A percentile compares a stretch with the other conserved stretches of the same genome.
Evolutionary conservation across 2,888 invertebrate species (phyloP).

Genomic region (Byasa hedistus): DNA sequence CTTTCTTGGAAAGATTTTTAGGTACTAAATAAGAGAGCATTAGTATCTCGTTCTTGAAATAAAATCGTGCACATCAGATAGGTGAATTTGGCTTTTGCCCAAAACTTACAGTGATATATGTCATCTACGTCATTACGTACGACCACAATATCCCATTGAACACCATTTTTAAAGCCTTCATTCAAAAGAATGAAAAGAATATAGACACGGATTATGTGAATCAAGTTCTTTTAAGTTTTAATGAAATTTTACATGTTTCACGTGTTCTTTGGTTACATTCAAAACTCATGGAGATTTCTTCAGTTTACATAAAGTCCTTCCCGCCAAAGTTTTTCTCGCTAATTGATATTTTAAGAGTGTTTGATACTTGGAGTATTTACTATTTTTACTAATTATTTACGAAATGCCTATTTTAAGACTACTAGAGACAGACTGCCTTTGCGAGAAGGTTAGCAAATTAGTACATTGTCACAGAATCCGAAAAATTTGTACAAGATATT

Average conservation of each 20-base stretch:
- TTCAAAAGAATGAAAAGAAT: background rate
- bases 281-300: background rate
- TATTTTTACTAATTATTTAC: too few species aligned
- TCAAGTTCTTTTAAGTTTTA: background rate
- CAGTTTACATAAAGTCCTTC: too few species aligned
- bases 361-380: too few species aligned
- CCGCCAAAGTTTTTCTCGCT: too few species aligned
- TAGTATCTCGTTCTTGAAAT: slow-evolving; percentile 12
- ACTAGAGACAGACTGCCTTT: too few species aligned
- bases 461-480: background rate
- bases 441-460: background rate
- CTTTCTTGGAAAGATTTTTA: slow-evolving; percentile 5
- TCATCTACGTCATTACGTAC: background rate
- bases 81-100: slow-evolving; percentile 15
- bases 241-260: too few species aligned
- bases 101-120: slow-evolving; percentile 5
- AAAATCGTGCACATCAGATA: slow-evolving; percentile 7
- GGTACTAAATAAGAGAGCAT: slow-evolving; percentile 8
- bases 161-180: background rate
- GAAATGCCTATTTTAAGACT: too few species aligned
- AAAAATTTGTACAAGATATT: background rate
- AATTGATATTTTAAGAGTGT: too few species aligned
- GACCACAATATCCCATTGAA: background rate
- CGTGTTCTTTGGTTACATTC: background rate
- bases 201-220: background rate